Evolutionary conservation across 2,113 vertebrate species (phyloP), one percentile per base, ranked within the genome.

Genomic region (Rhinolophus sinicus): DNA sequence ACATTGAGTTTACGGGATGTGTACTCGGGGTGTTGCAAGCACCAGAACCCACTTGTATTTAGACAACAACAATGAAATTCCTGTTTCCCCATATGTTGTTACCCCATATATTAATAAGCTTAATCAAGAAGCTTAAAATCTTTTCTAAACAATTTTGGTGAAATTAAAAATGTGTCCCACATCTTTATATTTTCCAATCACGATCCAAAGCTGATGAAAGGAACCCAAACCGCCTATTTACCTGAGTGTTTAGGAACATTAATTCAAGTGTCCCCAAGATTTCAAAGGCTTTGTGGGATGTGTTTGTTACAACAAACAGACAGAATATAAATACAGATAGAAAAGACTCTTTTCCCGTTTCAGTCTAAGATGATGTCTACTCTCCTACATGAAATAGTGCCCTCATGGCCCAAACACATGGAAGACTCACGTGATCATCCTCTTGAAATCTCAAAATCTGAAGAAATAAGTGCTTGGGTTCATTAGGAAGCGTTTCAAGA

Each of bases 1-100:
- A 73, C 6, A 1, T 1, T 0, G 12, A 65, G 11, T 47, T 58
- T 2, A 8, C 2, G 9, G 1, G 6, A 1, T n/a, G 12, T 6
- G 5, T 4, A 8, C 21, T 47, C 8, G 18, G 33, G 62, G 35
- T 11, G 12, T 8, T 10, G 35, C 54, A 50, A 44, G 47, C 11
- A 8, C 18, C 22, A 40, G 47, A 58, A 30, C 9, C 30, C 28
- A 14, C 22, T n/a, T 35, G 8, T 2, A 40, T 12, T 7, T 24
- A 3, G 8, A 24, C 40, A 26, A 86, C 40, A 26, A 86, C 22
- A 30, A 47, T 21, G 6, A 60, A 83, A 50, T 15, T 47, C 33
- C 35, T 11, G 44, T 35, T 19, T 33, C 2, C 9, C 40, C 19
- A 0, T 44, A 77, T 22, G 38, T n/a, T 10, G 44, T 35, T 19